A percentile compares a stretch with the other conserved stretches of the same genome.
phyloP scores from a whole-genome alignment of 2,797 vertebrate species.

The Schizopygopsis pylzovi region DNA sequence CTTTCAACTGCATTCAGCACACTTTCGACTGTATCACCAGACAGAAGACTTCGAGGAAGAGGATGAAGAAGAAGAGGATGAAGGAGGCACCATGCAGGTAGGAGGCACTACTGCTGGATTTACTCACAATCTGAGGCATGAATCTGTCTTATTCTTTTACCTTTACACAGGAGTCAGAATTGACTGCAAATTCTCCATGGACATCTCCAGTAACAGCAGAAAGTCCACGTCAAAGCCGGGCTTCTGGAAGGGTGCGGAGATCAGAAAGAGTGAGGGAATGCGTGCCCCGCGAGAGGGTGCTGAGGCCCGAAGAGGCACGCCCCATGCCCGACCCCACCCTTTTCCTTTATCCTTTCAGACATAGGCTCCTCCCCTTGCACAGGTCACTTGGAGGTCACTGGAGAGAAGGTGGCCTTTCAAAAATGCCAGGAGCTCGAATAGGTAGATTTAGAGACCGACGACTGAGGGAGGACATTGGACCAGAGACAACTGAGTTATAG shows the following conservation, averaged over 20 bases:
- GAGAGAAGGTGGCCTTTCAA: slow-evolving; percentile 57
- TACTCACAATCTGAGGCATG: not conserved
- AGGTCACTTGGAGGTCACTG: slow-evolving; percentile 57
- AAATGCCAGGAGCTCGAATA: slow-evolving; percentile 63
- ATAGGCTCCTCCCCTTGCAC: slow-evolving; percentile 75
- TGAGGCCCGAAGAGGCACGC: slow-evolving; percentile 77
- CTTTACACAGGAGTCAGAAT: slow-evolving; percentile 45
- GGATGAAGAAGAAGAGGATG: slow-evolving; percentile 42
- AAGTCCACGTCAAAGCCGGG: slow-evolving; percentile 59
- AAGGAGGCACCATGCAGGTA: slow-evolving; percentile 54
- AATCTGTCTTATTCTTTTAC: not conserved
- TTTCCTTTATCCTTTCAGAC: slow-evolving; percentile 83
- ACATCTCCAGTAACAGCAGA: slow-evolving; percentile 64
- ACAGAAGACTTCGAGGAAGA: slow-evolving; percentile 53
- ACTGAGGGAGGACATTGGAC: slow-evolving; percentile 73
- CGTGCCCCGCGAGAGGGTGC: slow-evolving; percentile 75
- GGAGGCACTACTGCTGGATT: slow-evolving; percentile 46
- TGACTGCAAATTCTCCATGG: slow-evolving; percentile 50
- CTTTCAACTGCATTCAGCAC: slow-evolving; percentile 85
- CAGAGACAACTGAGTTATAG: slow-evolving; percentile 62
- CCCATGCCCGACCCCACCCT: slow-evolving; percentile 93
- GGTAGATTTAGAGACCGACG: slow-evolving; percentile 74
- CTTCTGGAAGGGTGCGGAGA: slow-evolving; percentile 65
- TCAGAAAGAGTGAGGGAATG: slow-evolving; percentile 78
- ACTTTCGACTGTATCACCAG: slow-evolving; percentile 82